Evolutionary conservation across 64 coral and sea anemone genomes (phyloP).

Genomic region (Porites lutea): DNA sequence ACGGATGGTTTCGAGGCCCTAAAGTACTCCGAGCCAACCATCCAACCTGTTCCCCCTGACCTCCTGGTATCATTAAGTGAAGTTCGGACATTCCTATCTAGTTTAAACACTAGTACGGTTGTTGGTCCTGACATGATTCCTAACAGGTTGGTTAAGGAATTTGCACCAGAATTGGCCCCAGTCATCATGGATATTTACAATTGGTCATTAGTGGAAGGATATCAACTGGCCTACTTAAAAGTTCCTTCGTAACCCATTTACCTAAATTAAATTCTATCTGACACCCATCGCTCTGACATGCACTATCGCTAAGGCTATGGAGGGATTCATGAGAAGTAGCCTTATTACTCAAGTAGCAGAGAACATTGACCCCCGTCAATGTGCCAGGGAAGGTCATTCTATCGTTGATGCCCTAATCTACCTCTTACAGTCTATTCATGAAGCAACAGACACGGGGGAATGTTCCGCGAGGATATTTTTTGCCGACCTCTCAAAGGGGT

Average conservation of each 20-base stretch:
- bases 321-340: neutral
- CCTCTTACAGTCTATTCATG: too few species aligned
- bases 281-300: neutral
- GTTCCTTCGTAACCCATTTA: neutral
- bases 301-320: neutral
- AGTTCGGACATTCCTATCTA: neutral
- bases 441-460: too few species aligned
- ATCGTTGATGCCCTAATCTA: too few species aligned
- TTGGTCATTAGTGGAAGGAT: neutral
- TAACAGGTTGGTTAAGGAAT: constrained; percentile 30
- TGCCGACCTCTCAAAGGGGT: too few species aligned
- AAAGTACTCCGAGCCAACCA: too few species aligned
- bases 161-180: neutral
- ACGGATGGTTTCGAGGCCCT: too few species aligned
- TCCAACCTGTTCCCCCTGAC: neutral
- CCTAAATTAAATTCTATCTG: neutral
- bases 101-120: neutral
- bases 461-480: too few species aligned
- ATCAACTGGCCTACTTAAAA: too few species aligned
- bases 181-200: constrained; percentile 33
- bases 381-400: neutral
- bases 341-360: neutral
- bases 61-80: neutral
- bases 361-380: constrained; percentile 9
- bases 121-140: neutral